These are phyloP conservation scores for Psettodes erumei DNA, from an alignment of 2,113 vertebrate species.

Conservation along the genomic window DNA sequence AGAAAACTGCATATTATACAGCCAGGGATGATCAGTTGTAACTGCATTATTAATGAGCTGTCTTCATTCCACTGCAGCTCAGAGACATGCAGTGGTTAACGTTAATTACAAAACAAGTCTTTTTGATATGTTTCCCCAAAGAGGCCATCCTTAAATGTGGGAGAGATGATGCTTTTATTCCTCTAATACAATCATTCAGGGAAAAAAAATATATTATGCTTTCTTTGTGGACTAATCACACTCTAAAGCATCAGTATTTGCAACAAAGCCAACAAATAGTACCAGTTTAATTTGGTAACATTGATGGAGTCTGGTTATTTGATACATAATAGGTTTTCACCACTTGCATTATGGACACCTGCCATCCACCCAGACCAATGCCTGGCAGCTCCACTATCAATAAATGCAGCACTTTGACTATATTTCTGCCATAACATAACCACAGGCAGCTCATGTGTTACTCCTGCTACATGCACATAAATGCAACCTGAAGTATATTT, in stretches of 20 bases:
- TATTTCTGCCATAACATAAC: too few relatives aligned
- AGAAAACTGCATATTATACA: conserved; percentile 69
- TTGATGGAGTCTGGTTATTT: not conserved
- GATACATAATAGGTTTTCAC: too few relatives aligned
- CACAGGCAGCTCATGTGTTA: too few relatives aligned
- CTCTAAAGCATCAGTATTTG: not conserved
- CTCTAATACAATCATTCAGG: conserved; percentile 47
- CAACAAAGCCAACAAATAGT: not conserved
- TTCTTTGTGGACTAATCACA: not conserved
- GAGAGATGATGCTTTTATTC: conserved; percentile 3
- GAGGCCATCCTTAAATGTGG: conserved; percentile 18
- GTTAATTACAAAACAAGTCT: conserved; percentile 71
- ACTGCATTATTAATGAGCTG: conserved; percentile 75
- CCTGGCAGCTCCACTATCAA: too few relatives aligned
- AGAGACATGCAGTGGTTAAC: conserved; percentile 63
- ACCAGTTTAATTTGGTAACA: not conserved
- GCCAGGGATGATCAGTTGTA: conserved; percentile 45
- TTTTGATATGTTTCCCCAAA: conserved; percentile 26
- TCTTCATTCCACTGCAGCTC: conserved; percentile 59
- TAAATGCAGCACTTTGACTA: too few relatives aligned
- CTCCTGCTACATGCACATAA: too few relatives aligned
- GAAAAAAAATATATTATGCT: conserved; percentile 5
- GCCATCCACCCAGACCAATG: too few relatives aligned
- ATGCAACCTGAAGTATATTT: too few relatives aligned
- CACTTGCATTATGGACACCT: too few relatives aligned